These are phyloP conservation scores for Tachysurus fulvidraco DNA, from an alignment of 2,113 vertebrate genomes.

Conservation along the genomic window DNA sequence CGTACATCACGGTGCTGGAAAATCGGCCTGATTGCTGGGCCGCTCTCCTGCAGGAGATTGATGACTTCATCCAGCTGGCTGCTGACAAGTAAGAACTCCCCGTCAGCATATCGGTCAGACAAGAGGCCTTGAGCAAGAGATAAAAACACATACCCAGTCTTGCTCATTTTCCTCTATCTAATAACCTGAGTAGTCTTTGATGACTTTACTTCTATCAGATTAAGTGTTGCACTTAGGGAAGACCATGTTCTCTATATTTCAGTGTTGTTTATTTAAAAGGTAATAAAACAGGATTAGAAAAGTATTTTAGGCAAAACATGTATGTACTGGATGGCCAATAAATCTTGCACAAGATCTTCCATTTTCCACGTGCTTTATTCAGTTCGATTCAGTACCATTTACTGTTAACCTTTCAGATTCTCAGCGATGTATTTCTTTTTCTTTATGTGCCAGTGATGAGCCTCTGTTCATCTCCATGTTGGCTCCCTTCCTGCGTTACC, in stretches of 20 bases:
- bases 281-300: not conserved
- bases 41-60: conserved; percentile 81
- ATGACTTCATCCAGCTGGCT: conserved; percentile 77
- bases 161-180: not conserved
- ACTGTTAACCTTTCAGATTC: not conserved
- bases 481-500: conserved; percentile 84
- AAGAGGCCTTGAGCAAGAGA: conserved; percentile 37
- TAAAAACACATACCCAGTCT: conserved; percentile 1
- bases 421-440: conserved; percentile 37
- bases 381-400: not conserved
- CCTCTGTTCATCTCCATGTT: conserved; percentile 78
- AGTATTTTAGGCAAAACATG: not conserved
- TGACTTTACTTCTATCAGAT: conserved; percentile 2
- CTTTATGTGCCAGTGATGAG: conserved; percentile 72
- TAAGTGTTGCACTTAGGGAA: not conserved
- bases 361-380: not conserved
- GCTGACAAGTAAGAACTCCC: conserved; percentile 76
- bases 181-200: not conserved
- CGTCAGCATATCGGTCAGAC: conserved; percentile 25
- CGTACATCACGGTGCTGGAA: conserved; percentile 87
- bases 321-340: not conserved
- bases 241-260: not conserved
- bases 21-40: conserved; percentile 90
- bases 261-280: not conserved
- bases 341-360: not conserved